Conservation (phyloP, 2,888 invertebrate species). For the Nasonia oneida region DNA sequence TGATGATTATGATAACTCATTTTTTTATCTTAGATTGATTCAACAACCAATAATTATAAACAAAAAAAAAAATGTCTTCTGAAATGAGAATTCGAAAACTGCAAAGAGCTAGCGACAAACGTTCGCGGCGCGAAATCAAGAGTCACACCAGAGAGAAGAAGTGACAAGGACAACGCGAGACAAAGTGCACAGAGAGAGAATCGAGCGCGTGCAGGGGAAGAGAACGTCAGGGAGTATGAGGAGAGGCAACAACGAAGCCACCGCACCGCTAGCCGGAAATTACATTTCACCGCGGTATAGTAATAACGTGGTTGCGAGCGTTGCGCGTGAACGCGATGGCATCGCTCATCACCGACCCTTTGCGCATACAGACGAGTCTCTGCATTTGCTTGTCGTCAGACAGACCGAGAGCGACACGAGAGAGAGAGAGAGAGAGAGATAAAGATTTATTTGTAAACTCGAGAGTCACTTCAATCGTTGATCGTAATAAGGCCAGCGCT, state of each 20-base stretch:
- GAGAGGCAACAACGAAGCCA: conserved; percentile 66
- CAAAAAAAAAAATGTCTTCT: no score
- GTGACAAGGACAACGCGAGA: conserved; percentile 35
- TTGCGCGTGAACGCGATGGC: conserved; percentile 52
- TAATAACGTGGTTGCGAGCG: conserved; percentile 68
- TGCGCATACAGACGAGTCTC: conserved; percentile 51
- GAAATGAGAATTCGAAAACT: no score
- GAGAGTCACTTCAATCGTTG: background rate
- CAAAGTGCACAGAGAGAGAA: background rate
- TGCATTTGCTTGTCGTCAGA: conserved; percentile 22
- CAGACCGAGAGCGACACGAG: background rate
- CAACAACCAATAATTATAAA: no score
- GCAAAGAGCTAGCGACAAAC: background rate
- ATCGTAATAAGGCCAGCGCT: conserved; percentile 40
- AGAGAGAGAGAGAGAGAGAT: conserved; percentile 20
- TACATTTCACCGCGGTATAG: conserved; percentile 76
- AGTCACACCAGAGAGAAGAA: conserved; percentile 27
- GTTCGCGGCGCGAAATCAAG: conserved; percentile 19
- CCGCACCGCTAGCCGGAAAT: conserved; percentile 74
- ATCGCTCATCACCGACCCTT: conserved; percentile 58
- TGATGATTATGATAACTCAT: no score
- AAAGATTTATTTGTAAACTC: conserved; percentile 60
- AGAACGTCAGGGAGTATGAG: background rate
- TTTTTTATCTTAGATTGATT: no score
- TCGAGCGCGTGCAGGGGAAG: background rate